Evolutionary conservation across 2,113 vertebrate genomes (phyloP), one percentile per base, ranked within the genome.

Genomic region (Hipposideros armiger): DNA sequence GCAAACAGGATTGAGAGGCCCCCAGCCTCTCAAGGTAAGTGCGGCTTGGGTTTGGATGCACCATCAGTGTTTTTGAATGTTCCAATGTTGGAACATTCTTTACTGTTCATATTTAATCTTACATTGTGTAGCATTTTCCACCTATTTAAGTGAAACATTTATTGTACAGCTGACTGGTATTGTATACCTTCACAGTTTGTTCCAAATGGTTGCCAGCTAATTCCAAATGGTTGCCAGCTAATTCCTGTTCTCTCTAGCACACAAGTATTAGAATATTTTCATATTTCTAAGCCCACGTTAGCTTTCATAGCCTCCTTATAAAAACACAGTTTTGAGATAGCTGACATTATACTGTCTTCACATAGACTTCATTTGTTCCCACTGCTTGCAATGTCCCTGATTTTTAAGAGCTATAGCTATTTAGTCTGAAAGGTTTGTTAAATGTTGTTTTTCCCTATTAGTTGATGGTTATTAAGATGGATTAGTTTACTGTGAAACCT

Each of bases 1-100:
- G 89, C 99, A 99, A 93, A 78, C 99, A 47, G 99, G 98, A 95
- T 98, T 99, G 95, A 99, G 99, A 97, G 99, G 99, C 10, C 99
- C 99, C 52, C 99, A 99, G 93, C 99, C 99, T 76, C 99, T 97
- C 15, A 98, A 98, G 97, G 97, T 97, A n/a, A 96, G 97, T 74
- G 11, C 26, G 15, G 6, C 30, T 97, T 87, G 1, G 4, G n/a
- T 64, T 70, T 66, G 50, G 92, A 14, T 82, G 52, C 19, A 4
- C n/a, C 14, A 0, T 45, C 11, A 52, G 22, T 42, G 11, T 66
- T 17, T 73, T 50, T 78, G 56, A 56, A 40, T 73, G 28, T 64
- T 69, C 15, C 5, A 4, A 3, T 64, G 85, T 42, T 62, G 19
- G 20, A 26, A 36, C 1, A 26, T 76, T 77, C 24, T 91, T 95